These are phyloP conservation scores for Anabas testudineus DNA, from an alignment of 2,797 vertebrate species.

Conservation along the genomic window DNA sequence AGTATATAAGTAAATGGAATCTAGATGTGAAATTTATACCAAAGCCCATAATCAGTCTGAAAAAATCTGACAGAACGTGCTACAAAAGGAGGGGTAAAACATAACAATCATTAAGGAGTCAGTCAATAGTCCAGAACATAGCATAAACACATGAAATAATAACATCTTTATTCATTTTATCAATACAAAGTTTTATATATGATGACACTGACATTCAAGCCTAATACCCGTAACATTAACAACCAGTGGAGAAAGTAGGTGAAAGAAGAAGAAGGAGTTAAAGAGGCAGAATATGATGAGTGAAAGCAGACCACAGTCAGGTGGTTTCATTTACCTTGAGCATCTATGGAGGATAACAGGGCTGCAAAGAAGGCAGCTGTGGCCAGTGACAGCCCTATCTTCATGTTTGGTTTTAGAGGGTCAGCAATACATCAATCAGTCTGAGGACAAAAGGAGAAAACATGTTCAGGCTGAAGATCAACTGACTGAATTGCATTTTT, in stretches of 20 bases:
- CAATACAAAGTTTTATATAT: conserved; percentile 56
- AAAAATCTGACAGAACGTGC: conserved; percentile 17
- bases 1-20: conserved; percentile 27
- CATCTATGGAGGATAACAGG: conserved; percentile 90
- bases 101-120: conserved; percentile 24
- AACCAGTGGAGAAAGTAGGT: conserved; percentile 37
- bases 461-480: conserved; percentile 26
- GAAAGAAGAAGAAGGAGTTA: conserved; percentile 51
- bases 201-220: conserved; percentile 34
- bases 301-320: conserved; percentile 43
- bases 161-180: conserved; percentile 76
- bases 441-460: conserved; percentile 78
- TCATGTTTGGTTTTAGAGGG: conserved; percentile 87
- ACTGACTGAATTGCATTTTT: too few relatives aligned
- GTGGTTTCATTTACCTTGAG: conserved; percentile 92
- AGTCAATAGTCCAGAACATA: conserved; percentile 36
- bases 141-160: conserved; percentile 60
- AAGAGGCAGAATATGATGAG: conserved; percentile 49
- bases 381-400: conserved; percentile 90
- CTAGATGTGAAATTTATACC: conserved; percentile 36
- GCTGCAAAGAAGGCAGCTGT: conserved; percentile 88
- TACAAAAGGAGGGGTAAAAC: conserved; percentile 45
- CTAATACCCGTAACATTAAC: conserved; percentile 33
- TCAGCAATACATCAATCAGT: conserved; percentile 94
- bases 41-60: conserved; percentile 35